A percentile compares a stretch with the other conserved stretches of the same genome.
phyloP scores from a whole-genome alignment of 2,113 vertebrate genomes.

The Datnioides undecimradiatus region DNA sequence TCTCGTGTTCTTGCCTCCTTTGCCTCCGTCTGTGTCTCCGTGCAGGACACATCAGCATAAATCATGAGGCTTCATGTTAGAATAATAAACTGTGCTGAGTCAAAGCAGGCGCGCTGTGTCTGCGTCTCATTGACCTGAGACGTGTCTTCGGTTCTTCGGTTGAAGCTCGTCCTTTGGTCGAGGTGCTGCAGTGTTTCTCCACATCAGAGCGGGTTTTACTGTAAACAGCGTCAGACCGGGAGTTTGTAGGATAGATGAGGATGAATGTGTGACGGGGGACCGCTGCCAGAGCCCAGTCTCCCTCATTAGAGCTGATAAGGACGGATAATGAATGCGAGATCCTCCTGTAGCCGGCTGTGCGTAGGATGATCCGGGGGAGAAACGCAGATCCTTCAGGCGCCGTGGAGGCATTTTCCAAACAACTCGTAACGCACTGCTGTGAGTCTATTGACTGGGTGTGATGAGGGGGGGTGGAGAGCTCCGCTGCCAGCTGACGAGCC shows the following conservation, averaged over 20 bases:
- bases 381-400: conserved; percentile 30
- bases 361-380: conserved; percentile 26
- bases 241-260: conserved; percentile 19
- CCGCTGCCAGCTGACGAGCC: conserved; percentile 6
- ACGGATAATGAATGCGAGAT: conserved; percentile 48
- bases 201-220: neutral
- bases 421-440: conserved; percentile 18
- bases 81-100: no score
- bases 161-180: no score
- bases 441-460: conserved; percentile 36
- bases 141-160: no score
- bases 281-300: conserved; percentile 20
- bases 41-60: no score
- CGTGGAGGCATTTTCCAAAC: conserved; percentile 30
- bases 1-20: no score
- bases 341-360: conserved; percentile 16
- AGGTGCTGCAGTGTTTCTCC: no score
- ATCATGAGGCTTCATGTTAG: no score
- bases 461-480: conserved; percentile 23
- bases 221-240: neutral
- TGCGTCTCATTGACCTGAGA: no score
- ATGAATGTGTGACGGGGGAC: conserved; percentile 29
- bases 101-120: no score
- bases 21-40: no score
- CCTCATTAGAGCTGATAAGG: conserved; percentile 55